phyloP scores from a whole-genome alignment of 2,888 invertebrate genomes.

The Hecatera dysodea region DNA sequence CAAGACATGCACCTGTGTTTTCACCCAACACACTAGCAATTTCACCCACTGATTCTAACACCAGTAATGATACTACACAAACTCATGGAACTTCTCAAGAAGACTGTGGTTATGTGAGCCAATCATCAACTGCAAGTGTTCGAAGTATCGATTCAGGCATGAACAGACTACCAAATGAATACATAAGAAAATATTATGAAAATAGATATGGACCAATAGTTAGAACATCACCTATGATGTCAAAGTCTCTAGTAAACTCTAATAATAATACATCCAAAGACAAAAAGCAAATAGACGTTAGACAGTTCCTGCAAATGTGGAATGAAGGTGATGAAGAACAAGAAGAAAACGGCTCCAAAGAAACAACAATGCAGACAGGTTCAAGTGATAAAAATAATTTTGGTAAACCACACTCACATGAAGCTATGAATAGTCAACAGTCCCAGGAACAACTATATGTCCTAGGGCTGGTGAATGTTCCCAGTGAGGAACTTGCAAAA shows the following conservation, averaged over 20 bases:
- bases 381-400: slow-evolving; percentile 69
- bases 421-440: slow-evolving; percentile 70
- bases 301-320: slow-evolving; percentile 89
- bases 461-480: slow-evolving; percentile 86
- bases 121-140: slow-evolving; percentile 85
- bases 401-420: slow-evolving; percentile 72
- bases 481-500: slow-evolving; percentile 87
- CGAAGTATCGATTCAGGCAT: slow-evolving; percentile 84
- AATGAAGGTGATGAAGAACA: slow-evolving; percentile 89
- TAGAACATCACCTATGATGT: slow-evolving; percentile 69
- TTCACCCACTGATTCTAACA: slow-evolving; percentile 87
- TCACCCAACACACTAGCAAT: slow-evolving; percentile 85
- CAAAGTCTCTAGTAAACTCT: slow-evolving; percentile 70
- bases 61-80: slow-evolving; percentile 83
- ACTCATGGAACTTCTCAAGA: slow-evolving; percentile 81
- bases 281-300: slow-evolving; percentile 84
- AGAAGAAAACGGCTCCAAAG: slow-evolving; percentile 75
- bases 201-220: slow-evolving; percentile 76
- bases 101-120: slow-evolving; percentile 89
- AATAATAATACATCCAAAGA: slow-evolving; percentile 72
- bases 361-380: slow-evolving; percentile 69
- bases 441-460: slow-evolving; percentile 86
- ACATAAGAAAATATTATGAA: slow-evolving; percentile 79
- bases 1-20: slow-evolving; percentile 82
- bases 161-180: slow-evolving; percentile 78